These are phyloP conservation scores for Pollicipes pollicipes DNA, from an alignment of 1,140 invertebrate species.

Conservation along the genomic window DNA sequence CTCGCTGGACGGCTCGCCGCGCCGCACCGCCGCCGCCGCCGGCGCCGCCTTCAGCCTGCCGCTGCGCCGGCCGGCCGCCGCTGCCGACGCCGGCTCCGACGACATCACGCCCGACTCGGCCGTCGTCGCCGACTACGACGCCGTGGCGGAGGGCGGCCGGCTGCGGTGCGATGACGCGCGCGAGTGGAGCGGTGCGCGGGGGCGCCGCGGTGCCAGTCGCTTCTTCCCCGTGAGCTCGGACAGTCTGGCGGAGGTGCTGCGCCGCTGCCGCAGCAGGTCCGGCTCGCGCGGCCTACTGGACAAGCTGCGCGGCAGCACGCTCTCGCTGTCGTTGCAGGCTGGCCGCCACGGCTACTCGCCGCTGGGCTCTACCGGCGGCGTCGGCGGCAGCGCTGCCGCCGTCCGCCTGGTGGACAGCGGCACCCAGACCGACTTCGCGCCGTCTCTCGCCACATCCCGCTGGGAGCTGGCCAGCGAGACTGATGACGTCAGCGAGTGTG, in stretches of 20 bases:
- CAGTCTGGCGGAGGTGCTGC: neutral
- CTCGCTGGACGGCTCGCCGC: neutral
- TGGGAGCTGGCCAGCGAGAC: neutral
- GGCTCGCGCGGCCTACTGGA: neutral
- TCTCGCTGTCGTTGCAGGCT: neutral
- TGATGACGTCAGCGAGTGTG: neutral
- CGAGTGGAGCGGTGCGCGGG: neutral
- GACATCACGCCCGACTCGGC: conserved; percentile 15
- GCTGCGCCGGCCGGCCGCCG: neutral
- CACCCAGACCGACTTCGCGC: neutral
- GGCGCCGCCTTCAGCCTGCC: neutral
- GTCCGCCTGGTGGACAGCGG: neutral
- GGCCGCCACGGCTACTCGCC: neutral
- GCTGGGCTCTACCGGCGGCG: neutral
- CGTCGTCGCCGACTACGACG: conserved; percentile 12
- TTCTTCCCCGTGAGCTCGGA: neutral
- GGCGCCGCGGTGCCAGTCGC: too few species aligned
- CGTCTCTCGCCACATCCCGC: neutral
- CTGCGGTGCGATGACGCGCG: too few species aligned
- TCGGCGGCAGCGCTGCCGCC: neutral
- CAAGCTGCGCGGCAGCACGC: neutral
- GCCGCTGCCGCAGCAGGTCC: neutral
- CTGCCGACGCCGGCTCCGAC: conserved; percentile 3
- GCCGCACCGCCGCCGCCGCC: neutral
- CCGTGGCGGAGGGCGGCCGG: conserved; percentile 11